These are phyloP conservation scores for Ephialtes manifestator DNA, from an alignment of 2,888 invertebrate species.

Conservation along the genomic window DNA sequence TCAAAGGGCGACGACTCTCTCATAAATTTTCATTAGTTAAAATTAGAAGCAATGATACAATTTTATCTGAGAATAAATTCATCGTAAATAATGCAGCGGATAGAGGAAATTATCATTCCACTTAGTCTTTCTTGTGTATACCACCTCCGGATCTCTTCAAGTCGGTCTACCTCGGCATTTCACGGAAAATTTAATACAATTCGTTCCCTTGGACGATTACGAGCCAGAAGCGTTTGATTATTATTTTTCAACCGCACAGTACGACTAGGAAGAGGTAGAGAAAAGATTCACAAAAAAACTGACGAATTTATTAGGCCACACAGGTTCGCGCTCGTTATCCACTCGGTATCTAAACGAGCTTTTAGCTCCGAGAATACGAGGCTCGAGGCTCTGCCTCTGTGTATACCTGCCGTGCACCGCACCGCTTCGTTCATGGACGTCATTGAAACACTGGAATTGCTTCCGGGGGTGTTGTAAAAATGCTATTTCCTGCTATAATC, in stretches of 20 bases:
- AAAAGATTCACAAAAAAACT: background rate
- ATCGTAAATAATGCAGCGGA: slow-evolving; percentile 32
- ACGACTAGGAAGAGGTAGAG: background rate
- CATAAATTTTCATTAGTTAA: slow-evolving; percentile 59
- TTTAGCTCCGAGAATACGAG: slow-evolving; percentile 19
- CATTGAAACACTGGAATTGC: slow-evolving; percentile 55
- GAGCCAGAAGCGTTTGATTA: slow-evolving; percentile 17
- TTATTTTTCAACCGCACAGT: slow-evolving; percentile 28
- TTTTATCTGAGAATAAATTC: slow-evolving; percentile 55
- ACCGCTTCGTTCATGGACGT: slow-evolving; percentile 23
- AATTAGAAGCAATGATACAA: slow-evolving; percentile 65
- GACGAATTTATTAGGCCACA: slow-evolving; percentile 49
- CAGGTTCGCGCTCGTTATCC: slow-evolving; percentile 42
- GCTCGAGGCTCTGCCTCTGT: slow-evolving; percentile 16
- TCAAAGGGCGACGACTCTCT: background rate
- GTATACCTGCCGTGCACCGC: slow-evolving; percentile 1
- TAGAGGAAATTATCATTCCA: slow-evolving; percentile 35
- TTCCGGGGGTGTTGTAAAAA: slow-evolving; percentile 50
- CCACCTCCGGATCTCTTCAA: background rate
- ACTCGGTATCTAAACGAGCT: slow-evolving; percentile 43
- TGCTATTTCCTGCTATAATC: slow-evolving; percentile 41
- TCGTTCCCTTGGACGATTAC: slow-evolving; percentile 12
- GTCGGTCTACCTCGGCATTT: background rate
- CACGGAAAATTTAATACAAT: slow-evolving; percentile 31
- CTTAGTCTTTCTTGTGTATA: background rate